These are phyloP conservation scores for Phalacrocorax carbo DNA, from an alignment of 2,113 vertebrate species.

Conservation along the genomic window DNA sequence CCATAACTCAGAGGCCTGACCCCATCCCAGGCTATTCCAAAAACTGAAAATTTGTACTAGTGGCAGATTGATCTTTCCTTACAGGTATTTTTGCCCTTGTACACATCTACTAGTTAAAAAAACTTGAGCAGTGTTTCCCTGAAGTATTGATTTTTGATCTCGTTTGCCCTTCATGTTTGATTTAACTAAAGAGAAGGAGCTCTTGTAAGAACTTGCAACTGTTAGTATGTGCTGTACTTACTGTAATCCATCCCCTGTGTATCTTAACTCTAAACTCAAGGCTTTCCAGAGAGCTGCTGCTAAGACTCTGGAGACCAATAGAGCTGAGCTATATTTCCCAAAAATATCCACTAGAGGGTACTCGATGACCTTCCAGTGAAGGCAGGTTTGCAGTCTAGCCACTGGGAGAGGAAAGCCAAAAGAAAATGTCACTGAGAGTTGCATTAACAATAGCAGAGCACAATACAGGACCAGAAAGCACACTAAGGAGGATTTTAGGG, in stretches of 20 bases:
- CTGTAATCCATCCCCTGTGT: not conserved
- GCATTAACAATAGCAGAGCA: not conserved
- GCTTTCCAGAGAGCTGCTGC: not conserved
- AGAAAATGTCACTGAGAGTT: not conserved
- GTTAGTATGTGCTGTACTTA: not conserved
- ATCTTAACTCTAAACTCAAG: not conserved
- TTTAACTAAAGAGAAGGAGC: not conserved
- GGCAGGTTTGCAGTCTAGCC: not conserved
- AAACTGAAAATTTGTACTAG: not conserved
- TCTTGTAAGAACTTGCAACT: not conserved
- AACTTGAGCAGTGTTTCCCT: not conserved
- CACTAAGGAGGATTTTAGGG: not conserved
- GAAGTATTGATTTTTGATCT: slow-evolving; percentile 16
- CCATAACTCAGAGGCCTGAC: fast-evolving
- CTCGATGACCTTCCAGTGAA: not conserved
- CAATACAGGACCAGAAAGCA: not conserved
- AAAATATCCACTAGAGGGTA: slow-evolving; percentile 54
- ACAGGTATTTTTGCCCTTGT: not conserved
- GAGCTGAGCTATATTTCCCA: not conserved
- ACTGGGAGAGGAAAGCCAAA: not conserved
- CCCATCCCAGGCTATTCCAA: not conserved
- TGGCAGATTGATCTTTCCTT: not conserved
- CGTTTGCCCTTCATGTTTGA: not conserved
- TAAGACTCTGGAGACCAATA: not conserved
- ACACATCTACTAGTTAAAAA: not conserved